Evolutionary conservation across 2,113 vertebrate species (phyloP).

Genomic region (Lycaon pictus): DNA sequence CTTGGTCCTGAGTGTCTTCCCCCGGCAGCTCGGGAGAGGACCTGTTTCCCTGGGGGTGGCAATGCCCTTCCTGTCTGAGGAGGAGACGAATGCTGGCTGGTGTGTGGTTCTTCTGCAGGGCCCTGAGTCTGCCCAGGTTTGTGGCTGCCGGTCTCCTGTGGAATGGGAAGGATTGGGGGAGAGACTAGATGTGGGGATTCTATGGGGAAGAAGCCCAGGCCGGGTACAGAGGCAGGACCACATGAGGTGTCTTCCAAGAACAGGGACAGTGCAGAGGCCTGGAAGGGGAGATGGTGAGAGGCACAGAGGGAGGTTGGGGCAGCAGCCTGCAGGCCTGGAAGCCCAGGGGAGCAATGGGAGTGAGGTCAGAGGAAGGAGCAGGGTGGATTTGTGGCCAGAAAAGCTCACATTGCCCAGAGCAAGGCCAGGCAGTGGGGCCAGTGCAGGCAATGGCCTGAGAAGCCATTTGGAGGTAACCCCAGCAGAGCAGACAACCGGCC

Average conservation of each 20-base stretch:
- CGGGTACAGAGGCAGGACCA: background rate
- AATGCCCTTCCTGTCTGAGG: background rate
- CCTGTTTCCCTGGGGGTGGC: background rate
- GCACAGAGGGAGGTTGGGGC: fast-evolving
- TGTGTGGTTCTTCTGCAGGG: background rate
- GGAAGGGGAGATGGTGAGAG: fast-evolving
- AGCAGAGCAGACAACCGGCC: too few species aligned
- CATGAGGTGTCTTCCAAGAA: background rate
- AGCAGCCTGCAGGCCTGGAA: fast-evolving
- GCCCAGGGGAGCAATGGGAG: background rate
- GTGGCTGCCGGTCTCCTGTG: background rate
- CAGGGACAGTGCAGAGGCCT: background rate
- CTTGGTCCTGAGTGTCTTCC: too few species aligned
- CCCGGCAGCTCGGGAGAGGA: background rate
- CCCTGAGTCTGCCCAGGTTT: background rate
- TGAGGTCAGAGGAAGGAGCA: background rate
- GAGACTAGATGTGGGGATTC: background rate
- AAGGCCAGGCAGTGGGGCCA: too few species aligned
- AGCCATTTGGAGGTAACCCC: background rate
- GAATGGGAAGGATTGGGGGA: background rate
- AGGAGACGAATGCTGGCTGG: background rate
- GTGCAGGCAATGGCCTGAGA: background rate
- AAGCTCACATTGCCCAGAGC: background rate
- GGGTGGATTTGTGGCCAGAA: background rate
- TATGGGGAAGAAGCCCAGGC: background rate